Base-by-base conservation (phyloP, 2,797 vertebrate species). In the Taeniopygia guttata region DNA sequence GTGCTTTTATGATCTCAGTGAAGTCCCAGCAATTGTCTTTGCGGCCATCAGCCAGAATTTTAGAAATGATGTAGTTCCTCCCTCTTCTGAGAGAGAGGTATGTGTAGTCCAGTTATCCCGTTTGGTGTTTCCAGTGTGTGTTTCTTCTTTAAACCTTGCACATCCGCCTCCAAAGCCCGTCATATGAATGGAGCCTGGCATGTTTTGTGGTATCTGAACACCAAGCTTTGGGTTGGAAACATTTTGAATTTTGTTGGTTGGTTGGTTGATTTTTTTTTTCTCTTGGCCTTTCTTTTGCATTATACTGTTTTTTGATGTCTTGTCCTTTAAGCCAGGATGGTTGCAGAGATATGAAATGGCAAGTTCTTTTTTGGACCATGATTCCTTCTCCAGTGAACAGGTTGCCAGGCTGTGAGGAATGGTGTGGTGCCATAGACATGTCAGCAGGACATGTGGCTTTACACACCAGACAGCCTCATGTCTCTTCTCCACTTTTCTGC, bases 381-480 rank as follows among this genome's bases (percentile, higher is more conserved):
- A 58, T 86, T 83, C 42, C 69, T 87, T 96, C 91, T 94, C 81
- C 58, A 88, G 89, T 81, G 74, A 84, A 32, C 76, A 83, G 69
- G 75, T 84, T 77, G 30, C 83, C 80, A 83, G 82, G 49, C 82
- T 70, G 51, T 78, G n/a, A 91, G 55, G 91, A 89, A 75, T 46
- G 87, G 51, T n/a, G 13, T 43, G 66, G 70, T 74, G 42, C 2
- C 36, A 86, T 51, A 92, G 95, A 51, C 55, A 14, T 59, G 81
- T 90, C 97, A 96, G 85, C 91, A 81, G 95, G 93, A 96, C 91
- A 48, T 43, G 67, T 30, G 77, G 77, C 85, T 95, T 67, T 84
- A 85, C 88, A 52, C 95, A 76, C 73, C 43, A 17, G 78, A 92
- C 84, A 36, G 48, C 63, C 89, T 94, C 27, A 14, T 63, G 89